phyloP scores from a whole-genome alignment of 2,888 invertebrate genomes.

The Nasonia oneida region DNA sequence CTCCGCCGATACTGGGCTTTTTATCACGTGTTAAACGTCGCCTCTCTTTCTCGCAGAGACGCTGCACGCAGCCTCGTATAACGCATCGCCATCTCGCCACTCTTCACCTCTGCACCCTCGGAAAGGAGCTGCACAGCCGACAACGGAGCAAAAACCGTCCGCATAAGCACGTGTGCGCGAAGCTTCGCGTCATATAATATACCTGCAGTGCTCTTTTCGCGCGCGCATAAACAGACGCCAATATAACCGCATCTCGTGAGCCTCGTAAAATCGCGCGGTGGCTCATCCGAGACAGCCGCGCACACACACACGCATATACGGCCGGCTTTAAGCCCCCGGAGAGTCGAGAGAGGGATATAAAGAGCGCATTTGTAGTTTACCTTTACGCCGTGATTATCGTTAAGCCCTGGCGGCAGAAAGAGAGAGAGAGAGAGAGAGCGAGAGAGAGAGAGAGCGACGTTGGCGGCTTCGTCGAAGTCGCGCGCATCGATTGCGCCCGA shows the following conservation, averaged over 20 bases:
- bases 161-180: not conserved
- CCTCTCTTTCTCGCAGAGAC: not conserved
- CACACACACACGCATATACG: not conserved
- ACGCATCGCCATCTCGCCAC: not conserved
- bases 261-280: constrained; percentile 47
- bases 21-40: constrained; percentile 54
- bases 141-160: not conserved
- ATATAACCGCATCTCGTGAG: constrained; percentile 46
- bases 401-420: constrained; percentile 59
- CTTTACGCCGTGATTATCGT: constrained; percentile 72
- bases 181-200: not conserved
- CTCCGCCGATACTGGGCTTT: not conserved
- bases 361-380: constrained; percentile 71
- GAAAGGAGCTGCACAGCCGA: not conserved
- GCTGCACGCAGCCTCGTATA: not conserved
- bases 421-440: constrained; percentile 9
- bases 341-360: constrained; percentile 42
- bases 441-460: constrained; percentile 10
- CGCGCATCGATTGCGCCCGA: constrained; percentile 50
- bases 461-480: not conserved
- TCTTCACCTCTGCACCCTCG: not conserved
- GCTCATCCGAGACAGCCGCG: not conserved
- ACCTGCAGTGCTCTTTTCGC: not conserved
- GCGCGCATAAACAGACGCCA: constrained; percentile 23
- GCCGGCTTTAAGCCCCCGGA: constrained; percentile 31